A percentile compares a stretch with the other conserved stretches of the same genome.
These are phyloP conservation scores for Polia nebulosa DNA, from an alignment of 2,888 invertebrate genomes.

Conservation along the genomic window DNA sequence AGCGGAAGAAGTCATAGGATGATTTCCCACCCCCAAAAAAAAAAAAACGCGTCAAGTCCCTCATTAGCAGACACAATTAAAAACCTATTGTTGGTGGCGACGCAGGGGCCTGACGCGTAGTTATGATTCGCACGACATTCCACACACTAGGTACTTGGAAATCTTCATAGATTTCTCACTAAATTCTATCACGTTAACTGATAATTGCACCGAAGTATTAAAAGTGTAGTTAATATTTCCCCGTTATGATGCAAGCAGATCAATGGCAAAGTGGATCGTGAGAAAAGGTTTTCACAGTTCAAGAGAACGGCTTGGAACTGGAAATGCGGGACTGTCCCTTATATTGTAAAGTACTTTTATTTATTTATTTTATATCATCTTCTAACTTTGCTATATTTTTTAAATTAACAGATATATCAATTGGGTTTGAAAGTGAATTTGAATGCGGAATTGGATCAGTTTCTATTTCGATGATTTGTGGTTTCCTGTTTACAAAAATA, in stretches of 20 bases:
- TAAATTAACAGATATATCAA: conserved; percentile 21
- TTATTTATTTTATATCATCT: conserved; percentile 36
- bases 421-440: conserved; percentile 2
- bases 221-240: conserved; percentile 32
- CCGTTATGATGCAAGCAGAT: conserved; percentile 52
- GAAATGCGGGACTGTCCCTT: conserved; percentile 52
- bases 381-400: conserved; percentile 8
- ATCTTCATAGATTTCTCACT: background rate
- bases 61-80: too few species aligned
- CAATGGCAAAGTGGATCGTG: conserved; percentile 56
- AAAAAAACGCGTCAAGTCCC: too few species aligned
- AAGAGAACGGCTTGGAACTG: conserved; percentile 45
- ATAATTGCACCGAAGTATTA: conserved; percentile 27
- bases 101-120: too few species aligned
- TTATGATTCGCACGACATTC: too few species aligned
- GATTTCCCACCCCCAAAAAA: too few species aligned
- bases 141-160: too few species aligned
- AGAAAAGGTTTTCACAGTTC: conserved; percentile 55
- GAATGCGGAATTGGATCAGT: background rate
- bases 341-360: conserved; percentile 31
- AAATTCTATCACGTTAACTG: background rate
- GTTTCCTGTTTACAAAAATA: conserved; percentile 1
- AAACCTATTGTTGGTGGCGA: too few species aligned
- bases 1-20: too few species aligned
- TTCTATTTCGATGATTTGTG: background rate